Conservation (phyloP, 1,140 invertebrate species). For the Trialeurodes vaporariorum region DNA sequence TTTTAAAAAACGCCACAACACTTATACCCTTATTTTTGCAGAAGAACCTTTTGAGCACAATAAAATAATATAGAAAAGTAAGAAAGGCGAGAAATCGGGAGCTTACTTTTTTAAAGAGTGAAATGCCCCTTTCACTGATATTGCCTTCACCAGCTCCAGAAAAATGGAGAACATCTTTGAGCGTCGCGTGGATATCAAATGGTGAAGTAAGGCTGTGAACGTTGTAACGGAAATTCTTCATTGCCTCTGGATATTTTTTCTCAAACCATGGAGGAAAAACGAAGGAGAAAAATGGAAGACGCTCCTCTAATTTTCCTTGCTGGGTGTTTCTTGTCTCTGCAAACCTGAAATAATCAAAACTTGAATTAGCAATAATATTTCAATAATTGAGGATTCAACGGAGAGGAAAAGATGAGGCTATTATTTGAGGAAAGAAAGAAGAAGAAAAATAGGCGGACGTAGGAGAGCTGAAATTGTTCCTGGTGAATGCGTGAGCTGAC, state of each 20-base stretch:
- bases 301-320: conserved; percentile 81
- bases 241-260: conserved; percentile 42
- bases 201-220: conserved; percentile 57
- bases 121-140: conserved; percentile 47
- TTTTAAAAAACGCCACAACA: too few species aligned
- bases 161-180: conserved; percentile 49
- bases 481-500: too few species aligned
- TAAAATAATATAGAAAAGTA: not conserved
- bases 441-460: too few species aligned
- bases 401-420: too few species aligned
- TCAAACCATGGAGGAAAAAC: conserved; percentile 55
- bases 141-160: conserved; percentile 37
- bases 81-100: not conserved
- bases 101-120: conserved; percentile 57
- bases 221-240: conserved; percentile 54
- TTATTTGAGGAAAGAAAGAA: too few species aligned
- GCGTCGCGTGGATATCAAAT: conserved; percentile 65
- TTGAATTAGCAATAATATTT: too few species aligned
- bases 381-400: too few species aligned
- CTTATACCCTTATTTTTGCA: too few species aligned
- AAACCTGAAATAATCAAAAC: conserved; percentile 43
- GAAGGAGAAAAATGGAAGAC: conserved; percentile 73
- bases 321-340: conserved; percentile 67
- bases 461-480: too few species aligned
- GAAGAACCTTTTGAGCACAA: not conserved